Percentiles rank a stretch among this genome's conserved stretches.
phyloP scores from a whole-genome alignment of 2,113 vertebrate species.

The Scartelaos histophorus region DNA sequence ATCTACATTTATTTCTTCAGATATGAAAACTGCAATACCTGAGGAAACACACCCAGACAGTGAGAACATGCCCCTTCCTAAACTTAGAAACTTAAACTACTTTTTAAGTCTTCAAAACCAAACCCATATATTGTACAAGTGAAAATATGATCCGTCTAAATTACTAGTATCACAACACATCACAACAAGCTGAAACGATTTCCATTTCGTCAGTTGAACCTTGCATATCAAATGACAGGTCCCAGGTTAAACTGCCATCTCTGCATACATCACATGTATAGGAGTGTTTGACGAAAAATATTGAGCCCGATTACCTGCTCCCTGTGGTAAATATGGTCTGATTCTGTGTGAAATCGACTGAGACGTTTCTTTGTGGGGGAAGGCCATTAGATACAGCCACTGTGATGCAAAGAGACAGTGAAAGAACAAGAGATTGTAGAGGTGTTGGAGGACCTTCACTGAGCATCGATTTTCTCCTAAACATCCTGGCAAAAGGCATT shows the following conservation, averaged over 20 bases:
- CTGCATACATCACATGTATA: not conserved
- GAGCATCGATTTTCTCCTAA: not conserved
- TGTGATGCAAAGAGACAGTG: slow-evolving; percentile 47
- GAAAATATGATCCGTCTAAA: not conserved
- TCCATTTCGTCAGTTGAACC: not conserved
- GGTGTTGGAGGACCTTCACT: slow-evolving; percentile 14
- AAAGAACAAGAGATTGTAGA: slow-evolving; percentile 17
- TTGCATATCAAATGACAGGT: not conserved
- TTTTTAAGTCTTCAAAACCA: not conserved
- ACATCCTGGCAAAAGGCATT: slow-evolving; percentile 20
- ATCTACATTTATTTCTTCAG: too few species aligned
- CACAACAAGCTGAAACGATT: not conserved
- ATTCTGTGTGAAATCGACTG: slow-evolving; percentile 58
- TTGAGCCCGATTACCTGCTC: slow-evolving; percentile 44
- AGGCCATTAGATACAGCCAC: slow-evolving; percentile 41
- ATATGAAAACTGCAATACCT: too few species aligned
- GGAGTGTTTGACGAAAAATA: slow-evolving; percentile 28
- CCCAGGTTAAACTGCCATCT: slow-evolving; percentile 5
- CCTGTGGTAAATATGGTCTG: slow-evolving; percentile 39
- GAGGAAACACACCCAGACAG: too few species aligned
- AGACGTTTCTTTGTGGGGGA: slow-evolving; percentile 38
- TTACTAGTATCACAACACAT: not conserved
- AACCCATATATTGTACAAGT: not conserved
- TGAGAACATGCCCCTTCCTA: too few species aligned
- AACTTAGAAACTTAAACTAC: not conserved